Conservation (phyloP, 2,797 vertebrate genomes). For the Sylvia borin region DNA sequence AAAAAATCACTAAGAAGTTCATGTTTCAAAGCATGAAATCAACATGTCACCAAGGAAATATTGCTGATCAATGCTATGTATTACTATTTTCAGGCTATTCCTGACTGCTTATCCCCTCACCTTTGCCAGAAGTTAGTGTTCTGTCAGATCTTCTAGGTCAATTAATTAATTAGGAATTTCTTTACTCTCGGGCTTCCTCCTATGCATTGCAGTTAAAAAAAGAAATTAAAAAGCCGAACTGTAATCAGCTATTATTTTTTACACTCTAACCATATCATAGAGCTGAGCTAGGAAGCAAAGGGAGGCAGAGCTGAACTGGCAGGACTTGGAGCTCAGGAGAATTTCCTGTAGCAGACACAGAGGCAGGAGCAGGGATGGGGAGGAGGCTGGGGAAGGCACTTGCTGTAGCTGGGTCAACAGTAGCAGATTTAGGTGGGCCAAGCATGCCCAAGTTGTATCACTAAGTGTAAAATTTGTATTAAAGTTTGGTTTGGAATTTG, state of each 20-base stretch:
- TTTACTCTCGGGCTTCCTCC: neutral
- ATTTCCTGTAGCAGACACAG: neutral
- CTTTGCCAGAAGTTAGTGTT: neutral
- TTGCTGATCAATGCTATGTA: neutral
- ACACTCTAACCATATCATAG: neutral
- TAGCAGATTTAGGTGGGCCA: neutral
- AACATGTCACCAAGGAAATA: neutral
- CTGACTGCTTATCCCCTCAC: neutral
- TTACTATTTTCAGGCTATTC: neutral
- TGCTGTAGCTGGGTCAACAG: constrained; percentile 15
- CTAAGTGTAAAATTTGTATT: constrained; percentile 17
- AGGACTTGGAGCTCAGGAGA: neutral
- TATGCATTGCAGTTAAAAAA: neutral
- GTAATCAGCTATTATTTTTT: neutral
- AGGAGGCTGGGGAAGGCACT: neutral
- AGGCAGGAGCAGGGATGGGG: neutral
- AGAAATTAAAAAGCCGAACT: neutral
- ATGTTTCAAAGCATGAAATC: neutral
- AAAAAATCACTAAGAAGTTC: neutral
- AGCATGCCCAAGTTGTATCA: neutral
- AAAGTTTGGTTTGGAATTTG: constrained; percentile 37
- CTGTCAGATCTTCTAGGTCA: neutral
- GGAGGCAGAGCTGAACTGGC: neutral
- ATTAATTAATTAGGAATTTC: neutral
- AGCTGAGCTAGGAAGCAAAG: neutral